A percentile compares a stretch with the other conserved stretches of the same genome.
These are phyloP conservation scores for Chitala chitala DNA, from an alignment of 2,113 vertebrate genomes.

Conservation along the genomic window DNA sequence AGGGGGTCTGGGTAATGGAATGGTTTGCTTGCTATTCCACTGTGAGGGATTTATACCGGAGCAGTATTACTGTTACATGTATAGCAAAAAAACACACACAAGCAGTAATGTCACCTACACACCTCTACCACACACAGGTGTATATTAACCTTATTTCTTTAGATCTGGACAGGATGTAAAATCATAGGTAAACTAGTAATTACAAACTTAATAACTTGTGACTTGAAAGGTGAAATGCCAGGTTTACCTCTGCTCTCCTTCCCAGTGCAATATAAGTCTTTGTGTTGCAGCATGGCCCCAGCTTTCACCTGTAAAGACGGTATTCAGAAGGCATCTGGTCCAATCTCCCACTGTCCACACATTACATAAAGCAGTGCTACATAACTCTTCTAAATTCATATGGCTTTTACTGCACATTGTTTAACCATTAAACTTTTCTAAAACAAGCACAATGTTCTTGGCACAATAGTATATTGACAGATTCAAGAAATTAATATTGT, in stretches of 20 bases:
- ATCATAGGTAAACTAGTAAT: no score
- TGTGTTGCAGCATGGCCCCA: slow-evolving; percentile 63
- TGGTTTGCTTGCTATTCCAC: neutral
- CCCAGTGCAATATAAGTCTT: slow-evolving; percentile 62
- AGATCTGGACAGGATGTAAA: no score
- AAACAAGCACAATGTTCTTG: slow-evolving; percentile 4
- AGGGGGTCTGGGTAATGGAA: neutral
- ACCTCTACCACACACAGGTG: no score
- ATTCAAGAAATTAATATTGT: neutral
- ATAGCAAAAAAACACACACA: no score
- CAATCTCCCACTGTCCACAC: neutral
- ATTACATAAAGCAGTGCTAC: neutral
- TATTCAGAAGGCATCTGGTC: neutral
- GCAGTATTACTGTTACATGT: neutral
- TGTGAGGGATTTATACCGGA: neutral
- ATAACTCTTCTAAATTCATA: neutral
- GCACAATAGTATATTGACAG: neutral
- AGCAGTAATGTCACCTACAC: neutral
- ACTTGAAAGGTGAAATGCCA: neutral
- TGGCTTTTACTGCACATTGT: neutral
- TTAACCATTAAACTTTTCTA: neutral
- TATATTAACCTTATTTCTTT: no score
- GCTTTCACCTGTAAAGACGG: slow-evolving; percentile 48
- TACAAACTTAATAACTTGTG: neutral
- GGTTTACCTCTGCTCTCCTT: slow-evolving; percentile 41